Conservation (phyloP, 1,140 invertebrate genomes). For the Drosophila lowei region DNA sequence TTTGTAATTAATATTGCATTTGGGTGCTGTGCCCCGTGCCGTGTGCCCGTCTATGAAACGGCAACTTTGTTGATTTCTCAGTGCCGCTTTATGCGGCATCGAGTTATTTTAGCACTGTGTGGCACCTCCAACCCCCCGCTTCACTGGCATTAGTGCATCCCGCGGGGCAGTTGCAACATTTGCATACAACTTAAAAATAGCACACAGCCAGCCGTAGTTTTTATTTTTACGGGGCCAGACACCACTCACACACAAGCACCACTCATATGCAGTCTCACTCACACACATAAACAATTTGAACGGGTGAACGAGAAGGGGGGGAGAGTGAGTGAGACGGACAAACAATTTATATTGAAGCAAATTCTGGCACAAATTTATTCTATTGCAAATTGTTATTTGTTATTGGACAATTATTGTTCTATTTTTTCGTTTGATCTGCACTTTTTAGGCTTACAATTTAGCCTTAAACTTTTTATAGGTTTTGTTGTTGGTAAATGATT, state of each 20-base stretch:
- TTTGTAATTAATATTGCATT: conserved; percentile 32
- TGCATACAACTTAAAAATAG: conserved; percentile 64
- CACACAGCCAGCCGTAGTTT: conserved; percentile 56
- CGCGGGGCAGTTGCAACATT: conserved; percentile 38
- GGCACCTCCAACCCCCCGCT: neutral
- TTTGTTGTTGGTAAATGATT: conserved; percentile 16
- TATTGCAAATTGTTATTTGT: conserved; percentile 28
- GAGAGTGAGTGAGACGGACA: conserved; percentile 1
- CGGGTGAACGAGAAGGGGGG: neutral
- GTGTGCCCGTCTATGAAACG: too few species aligned
- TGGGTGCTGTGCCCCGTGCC: neutral
- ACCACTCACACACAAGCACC: conserved; percentile 1
- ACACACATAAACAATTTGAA: neutral
- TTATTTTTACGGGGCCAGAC: conserved; percentile 60
- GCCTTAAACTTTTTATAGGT: neutral
- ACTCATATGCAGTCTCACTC: neutral
- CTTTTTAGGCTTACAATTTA: conserved; percentile 27
- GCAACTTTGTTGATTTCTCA: conserved; percentile 34
- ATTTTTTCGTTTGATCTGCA: conserved; percentile 9
- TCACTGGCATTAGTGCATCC: conserved; percentile 5
- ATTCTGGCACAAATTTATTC: conserved; percentile 27
- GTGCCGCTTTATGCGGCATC: conserved; percentile 21
- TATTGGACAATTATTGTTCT: conserved; percentile 18
- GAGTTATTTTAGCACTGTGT: conserved; percentile 47
- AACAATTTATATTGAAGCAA: conserved; percentile 38